phyloP scores from a whole-genome alignment of 2,797 vertebrate species.

The Mycteria americana region DNA sequence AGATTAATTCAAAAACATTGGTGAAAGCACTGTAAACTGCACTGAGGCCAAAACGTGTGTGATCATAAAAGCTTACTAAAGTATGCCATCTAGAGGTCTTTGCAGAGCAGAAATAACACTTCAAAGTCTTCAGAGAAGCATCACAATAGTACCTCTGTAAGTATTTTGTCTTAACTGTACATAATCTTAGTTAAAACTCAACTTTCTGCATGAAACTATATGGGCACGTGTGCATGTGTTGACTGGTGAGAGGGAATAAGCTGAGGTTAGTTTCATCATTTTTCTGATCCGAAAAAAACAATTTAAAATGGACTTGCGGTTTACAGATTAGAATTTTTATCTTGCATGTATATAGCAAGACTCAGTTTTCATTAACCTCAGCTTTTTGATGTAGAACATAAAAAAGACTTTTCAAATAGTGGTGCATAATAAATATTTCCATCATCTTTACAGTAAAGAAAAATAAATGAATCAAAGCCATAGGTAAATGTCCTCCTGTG shows the following conservation, averaged over 20 bases:
- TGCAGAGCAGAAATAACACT: background rate
- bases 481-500: slow-evolving; percentile 8
- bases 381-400: slow-evolving; percentile 40
- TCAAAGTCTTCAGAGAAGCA: background rate
- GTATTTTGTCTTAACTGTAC: background rate
- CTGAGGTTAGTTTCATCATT: background rate
- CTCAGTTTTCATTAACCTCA: slow-evolving; percentile 19
- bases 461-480: slow-evolving; percentile 1
- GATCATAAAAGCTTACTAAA: slow-evolving; percentile 70
- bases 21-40: slow-evolving; percentile 25
- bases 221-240: background rate
- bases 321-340: slow-evolving; percentile 39
- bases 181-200: background rate
- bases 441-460: slow-evolving; percentile 8
- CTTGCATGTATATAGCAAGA: background rate
- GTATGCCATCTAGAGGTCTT: slow-evolving; percentile 77
- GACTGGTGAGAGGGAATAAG: background rate
- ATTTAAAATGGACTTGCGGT: background rate
- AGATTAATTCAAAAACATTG: slow-evolving; percentile 61
- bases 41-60: background rate
- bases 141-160: background rate
- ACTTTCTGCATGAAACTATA: background rate
- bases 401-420: slow-evolving; percentile 35
- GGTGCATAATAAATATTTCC: slow-evolving; percentile 32
- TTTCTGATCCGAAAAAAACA: background rate